These are phyloP conservation scores for Pogoniulus pusillus DNA, from an alignment of 2,797 vertebrate genomes.

Conservation along the genomic window DNA sequence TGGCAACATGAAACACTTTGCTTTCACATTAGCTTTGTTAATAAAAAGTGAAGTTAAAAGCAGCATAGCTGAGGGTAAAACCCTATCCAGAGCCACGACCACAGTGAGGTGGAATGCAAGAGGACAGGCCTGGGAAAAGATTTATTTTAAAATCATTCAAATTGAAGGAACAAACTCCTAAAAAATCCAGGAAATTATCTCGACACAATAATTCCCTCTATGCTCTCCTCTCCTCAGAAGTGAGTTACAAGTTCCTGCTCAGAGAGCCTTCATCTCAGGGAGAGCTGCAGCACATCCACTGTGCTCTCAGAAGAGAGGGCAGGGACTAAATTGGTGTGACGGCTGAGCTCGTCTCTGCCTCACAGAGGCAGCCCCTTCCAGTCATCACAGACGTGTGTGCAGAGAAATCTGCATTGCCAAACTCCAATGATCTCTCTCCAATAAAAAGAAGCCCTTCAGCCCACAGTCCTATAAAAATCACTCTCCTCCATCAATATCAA, in stretches of 20 bases:
- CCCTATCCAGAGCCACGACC: not conserved
- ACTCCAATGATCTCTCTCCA: not conserved
- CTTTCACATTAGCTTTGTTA: constrained; percentile 74
- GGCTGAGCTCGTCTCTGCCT: not conserved
- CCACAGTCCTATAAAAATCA: not conserved
- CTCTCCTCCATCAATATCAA: not conserved
- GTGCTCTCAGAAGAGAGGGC: not conserved
- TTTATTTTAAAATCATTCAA: constrained; percentile 23
- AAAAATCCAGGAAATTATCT: constrained; percentile 25
- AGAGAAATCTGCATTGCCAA: not conserved
- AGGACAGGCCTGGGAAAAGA: not conserved
- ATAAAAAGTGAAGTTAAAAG: constrained; percentile 76
- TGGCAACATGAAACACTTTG: constrained; percentile 76
- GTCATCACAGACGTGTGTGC: not conserved
- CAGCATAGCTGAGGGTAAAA: constrained; percentile 63
- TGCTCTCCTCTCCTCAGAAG: not conserved
- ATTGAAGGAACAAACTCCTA: not conserved
- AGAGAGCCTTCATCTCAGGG: not conserved
- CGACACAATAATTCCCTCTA: not conserved
- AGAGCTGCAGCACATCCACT: not conserved
- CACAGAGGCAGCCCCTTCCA: not conserved
- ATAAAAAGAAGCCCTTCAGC: not conserved
- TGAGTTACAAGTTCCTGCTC: not conserved
- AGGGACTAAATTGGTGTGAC: not conserved
- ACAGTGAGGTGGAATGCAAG: constrained; percentile 1